Evolutionary conservation across 1,140 invertebrate genomes (phyloP).

Genomic region (Solen grandis): DNA sequence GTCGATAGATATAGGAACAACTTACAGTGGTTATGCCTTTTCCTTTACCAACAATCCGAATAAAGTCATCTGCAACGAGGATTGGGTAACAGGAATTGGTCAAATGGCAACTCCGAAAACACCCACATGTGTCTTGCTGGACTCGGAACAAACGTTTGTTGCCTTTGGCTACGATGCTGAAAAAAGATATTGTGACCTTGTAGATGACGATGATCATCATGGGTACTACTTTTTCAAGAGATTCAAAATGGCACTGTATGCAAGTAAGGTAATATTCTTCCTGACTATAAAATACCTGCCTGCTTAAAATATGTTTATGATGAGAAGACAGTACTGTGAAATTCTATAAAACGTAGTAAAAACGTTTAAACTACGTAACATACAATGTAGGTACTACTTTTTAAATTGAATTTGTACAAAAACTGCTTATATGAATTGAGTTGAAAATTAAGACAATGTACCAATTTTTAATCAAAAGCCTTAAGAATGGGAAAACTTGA

Average conservation of each 20-base stretch:
- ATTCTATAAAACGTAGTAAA: too few relatives aligned
- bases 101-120: not conserved
- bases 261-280: not conserved
- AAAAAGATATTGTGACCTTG: slow-evolving; percentile 24
- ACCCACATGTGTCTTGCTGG: slow-evolving; percentile 20
- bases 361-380: too few relatives aligned
- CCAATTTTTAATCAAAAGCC: too few relatives aligned
- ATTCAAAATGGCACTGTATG: slow-evolving; percentile 34
- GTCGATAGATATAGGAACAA: not conserved
- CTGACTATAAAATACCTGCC: too few relatives aligned
- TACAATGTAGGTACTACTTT: too few relatives aligned
- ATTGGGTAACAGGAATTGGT: slow-evolving; percentile 3
- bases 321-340: too few relatives aligned
- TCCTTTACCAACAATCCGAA: not conserved
- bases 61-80: not conserved
- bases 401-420: too few relatives aligned
- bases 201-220: slow-evolving; percentile 3
- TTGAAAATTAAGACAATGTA: too few relatives aligned
- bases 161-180: slow-evolving; percentile 40
- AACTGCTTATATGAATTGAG: too few relatives aligned
- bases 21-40: not conserved
- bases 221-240: slow-evolving; percentile 23
- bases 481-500: too few relatives aligned
- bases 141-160: slow-evolving; percentile 25
- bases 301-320: too few relatives aligned